Percentiles rank a stretch among this genome's conserved stretches.
phyloP scores from a whole-genome alignment of 2,888 invertebrate species.

The Chesias legatella region DNA sequence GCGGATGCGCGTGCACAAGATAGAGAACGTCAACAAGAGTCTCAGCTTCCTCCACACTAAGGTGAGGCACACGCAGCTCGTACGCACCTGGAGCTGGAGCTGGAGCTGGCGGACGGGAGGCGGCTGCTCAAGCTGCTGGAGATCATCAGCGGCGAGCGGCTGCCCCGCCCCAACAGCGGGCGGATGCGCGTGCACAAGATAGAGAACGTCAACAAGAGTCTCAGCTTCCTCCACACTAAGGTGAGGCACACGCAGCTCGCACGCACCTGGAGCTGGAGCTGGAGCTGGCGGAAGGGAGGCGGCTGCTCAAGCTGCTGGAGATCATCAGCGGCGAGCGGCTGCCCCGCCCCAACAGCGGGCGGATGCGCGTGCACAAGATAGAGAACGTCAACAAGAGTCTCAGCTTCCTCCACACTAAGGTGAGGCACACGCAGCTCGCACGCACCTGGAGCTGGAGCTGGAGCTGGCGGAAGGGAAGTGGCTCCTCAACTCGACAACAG shows the following conservation, averaged over 20 bases:
- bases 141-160: constrained; percentile 98
- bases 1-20: constrained; percentile 98
- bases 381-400: constrained; percentile 99
- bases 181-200: constrained; percentile 99
- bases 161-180: constrained; percentile 97
- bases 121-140: constrained; percentile 90
- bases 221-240: constrained; percentile 97
- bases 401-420: constrained; percentile 97
- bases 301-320: constrained; percentile 89
- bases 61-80: constrained; percentile 64
- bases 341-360: constrained; percentile 96
- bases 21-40: constrained; percentile 99
- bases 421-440: constrained; percentile 43
- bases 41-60: constrained; percentile 97
- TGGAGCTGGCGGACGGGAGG: constrained; percentile 96
- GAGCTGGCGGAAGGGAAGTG: constrained; percentile 98
- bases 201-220: constrained; percentile 98
- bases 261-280: constrained; percentile 98
- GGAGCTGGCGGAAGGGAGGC: constrained; percentile 97
- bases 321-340: constrained; percentile 99
- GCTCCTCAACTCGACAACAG: too few species aligned
- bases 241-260: constrained; percentile 56
- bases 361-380: constrained; percentile 98
- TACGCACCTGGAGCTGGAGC: constrained; percentile 99
- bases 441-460: constrained; percentile 98